Conservation (phyloP, 2,113 vertebrate species). For the Mus pahari region DNA sequence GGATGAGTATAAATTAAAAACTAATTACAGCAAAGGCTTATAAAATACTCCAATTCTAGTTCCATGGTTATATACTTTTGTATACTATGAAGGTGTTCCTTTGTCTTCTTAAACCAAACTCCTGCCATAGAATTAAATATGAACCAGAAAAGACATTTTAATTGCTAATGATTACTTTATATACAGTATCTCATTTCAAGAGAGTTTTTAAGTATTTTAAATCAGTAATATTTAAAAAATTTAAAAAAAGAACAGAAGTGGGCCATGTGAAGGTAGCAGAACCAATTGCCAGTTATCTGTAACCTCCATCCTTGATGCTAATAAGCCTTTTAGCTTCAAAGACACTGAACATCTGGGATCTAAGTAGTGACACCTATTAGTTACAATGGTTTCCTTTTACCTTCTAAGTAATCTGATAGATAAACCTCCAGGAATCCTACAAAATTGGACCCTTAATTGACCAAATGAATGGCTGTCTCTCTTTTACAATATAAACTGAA, state of each 20-base stretch:
- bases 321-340: conserved; percentile 63
- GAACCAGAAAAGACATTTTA: conserved; percentile 35
- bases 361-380: conserved; percentile 61
- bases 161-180: background rate
- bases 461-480: conserved; percentile 60
- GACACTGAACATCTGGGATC: conserved; percentile 49
- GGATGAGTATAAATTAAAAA: conserved; percentile 73
- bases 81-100: background rate
- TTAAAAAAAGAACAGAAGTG: background rate
- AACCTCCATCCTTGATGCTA: conserved; percentile 26
- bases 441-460: conserved; percentile 65
- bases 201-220: conserved; percentile 10
- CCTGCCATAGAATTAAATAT: background rate
- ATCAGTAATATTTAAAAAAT: background rate
- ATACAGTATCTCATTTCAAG: background rate
- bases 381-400: conserved; percentile 63
- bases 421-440: conserved; percentile 57
- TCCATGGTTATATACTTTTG: conserved; percentile 33
- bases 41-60: conserved; percentile 33
- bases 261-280: background rate
- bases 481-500: conserved; percentile 49
- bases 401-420: conserved; percentile 53
- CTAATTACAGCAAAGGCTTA: conserved; percentile 62
- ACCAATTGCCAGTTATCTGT: background rate
- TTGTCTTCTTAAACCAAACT: background rate